These are phyloP conservation scores for Auanema freiburgensis DNA, from an alignment of 2,888 invertebrate genomes.

Conservation along the genomic window DNA sequence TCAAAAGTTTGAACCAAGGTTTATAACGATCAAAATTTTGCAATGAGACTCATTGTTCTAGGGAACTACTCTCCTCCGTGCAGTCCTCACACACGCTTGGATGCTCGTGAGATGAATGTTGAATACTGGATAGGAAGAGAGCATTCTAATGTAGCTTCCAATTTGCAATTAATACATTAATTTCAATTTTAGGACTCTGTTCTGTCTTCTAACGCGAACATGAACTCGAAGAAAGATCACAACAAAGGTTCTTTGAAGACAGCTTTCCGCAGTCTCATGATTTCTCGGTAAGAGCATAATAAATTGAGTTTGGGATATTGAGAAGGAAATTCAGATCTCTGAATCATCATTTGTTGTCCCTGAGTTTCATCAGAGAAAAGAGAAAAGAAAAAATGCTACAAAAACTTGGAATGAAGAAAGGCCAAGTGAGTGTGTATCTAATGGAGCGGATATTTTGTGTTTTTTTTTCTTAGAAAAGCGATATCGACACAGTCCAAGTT, in stretches of 20 bases:
- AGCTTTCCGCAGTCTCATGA: slow-evolving; percentile 51
- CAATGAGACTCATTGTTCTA: background rate
- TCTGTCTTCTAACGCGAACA: slow-evolving; percentile 15
- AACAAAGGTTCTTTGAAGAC: slow-evolving; percentile 59
- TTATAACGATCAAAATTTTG: background rate
- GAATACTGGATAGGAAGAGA: slow-evolving; percentile 28
- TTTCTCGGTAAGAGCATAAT: slow-evolving; percentile 25
- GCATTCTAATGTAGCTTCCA: background rate
- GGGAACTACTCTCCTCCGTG: slow-evolving; percentile 18
- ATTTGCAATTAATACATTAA: background rate
- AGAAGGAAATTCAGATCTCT: slow-evolving; percentile 21
- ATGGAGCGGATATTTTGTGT: background rate
- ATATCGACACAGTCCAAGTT: slow-evolving; percentile 49
- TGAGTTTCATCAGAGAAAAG: slow-evolving; percentile 62
- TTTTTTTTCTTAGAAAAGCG: slow-evolving; percentile 35
- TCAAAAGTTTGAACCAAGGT: background rate
- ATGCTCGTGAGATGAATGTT: slow-evolving; percentile 26
- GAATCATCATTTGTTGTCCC: slow-evolving; percentile 37
- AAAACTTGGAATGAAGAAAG: slow-evolving; percentile 62
- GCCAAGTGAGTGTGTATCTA: slow-evolving; percentile 24
- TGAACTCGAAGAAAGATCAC: slow-evolving; percentile 36
- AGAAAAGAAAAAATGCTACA: slow-evolving; percentile 63
- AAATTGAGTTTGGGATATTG: too few species aligned
- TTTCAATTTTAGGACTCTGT: background rate
- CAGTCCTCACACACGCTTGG: slow-evolving; percentile 17